Percentiles rank a stretch among this genome's conserved stretches.
Evolutionary conservation across 2,797 vertebrate genomes (phyloP).

Genomic region (Spea hammondii): DNA sequence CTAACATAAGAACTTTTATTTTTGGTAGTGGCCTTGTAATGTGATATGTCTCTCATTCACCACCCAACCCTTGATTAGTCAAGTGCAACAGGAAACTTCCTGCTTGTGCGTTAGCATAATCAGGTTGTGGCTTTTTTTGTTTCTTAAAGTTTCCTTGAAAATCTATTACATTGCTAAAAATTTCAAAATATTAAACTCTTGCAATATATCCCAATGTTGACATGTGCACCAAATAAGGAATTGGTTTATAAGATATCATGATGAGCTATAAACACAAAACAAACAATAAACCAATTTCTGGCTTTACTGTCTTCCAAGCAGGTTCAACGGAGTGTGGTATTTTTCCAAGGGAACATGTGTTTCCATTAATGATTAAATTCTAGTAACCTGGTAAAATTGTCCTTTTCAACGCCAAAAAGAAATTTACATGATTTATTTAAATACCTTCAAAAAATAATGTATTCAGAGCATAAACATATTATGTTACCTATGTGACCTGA

Average conservation of each 20-base stretch:
- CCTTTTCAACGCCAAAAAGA: slow-evolving; percentile 1
- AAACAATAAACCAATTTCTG: neutral
- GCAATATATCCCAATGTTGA: neutral
- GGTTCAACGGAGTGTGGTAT: neutral
- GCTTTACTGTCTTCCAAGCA: neutral
- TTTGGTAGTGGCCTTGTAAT: slow-evolving; percentile 55
- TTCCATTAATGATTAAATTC: slow-evolving; percentile 17
- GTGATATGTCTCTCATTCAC: slow-evolving; percentile 54
- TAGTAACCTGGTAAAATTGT: neutral
- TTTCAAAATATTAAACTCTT: neutral
- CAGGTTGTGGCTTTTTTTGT: slow-evolving; percentile 20
- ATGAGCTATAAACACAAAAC: neutral
- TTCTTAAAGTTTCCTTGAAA: neutral
- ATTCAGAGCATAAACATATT: no score
- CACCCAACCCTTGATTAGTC: slow-evolving; percentile 58
- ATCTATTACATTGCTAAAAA: neutral
- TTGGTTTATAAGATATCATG: neutral
- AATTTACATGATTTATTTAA: neutral
- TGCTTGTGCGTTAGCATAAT: slow-evolving; percentile 59
- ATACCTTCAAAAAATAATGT: no score
- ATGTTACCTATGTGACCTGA: no score
- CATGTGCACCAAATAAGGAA: slow-evolving; percentile 1
- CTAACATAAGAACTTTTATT: slow-evolving; percentile 46
- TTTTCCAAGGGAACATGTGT: slow-evolving; percentile 9
- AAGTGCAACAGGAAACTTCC: slow-evolving; percentile 58